phyloP scores from a whole-genome alignment of 2,888 invertebrate species.

The Parthenolecanium corni region DNA sequence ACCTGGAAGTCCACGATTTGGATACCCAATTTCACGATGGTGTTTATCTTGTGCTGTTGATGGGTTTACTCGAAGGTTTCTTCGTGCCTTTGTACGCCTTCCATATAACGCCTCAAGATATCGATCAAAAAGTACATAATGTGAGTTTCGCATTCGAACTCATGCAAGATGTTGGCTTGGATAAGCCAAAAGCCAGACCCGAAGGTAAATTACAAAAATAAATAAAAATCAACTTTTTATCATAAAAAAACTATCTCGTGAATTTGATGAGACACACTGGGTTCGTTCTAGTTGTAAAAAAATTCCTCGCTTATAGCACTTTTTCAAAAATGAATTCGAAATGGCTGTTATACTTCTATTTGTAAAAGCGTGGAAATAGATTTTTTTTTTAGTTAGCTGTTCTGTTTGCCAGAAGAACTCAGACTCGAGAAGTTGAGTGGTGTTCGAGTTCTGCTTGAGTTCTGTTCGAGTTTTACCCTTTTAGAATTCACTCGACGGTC shows the following conservation, averaged over 20 bases:
- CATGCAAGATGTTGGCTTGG: slow-evolving; percentile 92
- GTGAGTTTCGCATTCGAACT: slow-evolving; percentile 93
- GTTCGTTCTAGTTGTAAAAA: slow-evolving; percentile 25
- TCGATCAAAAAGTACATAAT: slow-evolving; percentile 90
- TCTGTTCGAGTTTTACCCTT: no score
- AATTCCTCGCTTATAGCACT: slow-evolving; percentile 19
- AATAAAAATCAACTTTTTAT: not conserved
- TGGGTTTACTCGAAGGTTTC: slow-evolving; percentile 94
- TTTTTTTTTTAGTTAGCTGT: no score
- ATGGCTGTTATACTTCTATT: no score
- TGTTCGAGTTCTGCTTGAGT: no score
- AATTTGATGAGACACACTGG: slow-evolving; percentile 5
- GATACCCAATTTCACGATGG: slow-evolving; percentile 96
- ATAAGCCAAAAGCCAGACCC: slow-evolving; percentile 86
- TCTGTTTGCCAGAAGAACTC: no score
- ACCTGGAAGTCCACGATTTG: slow-evolving; percentile 85
- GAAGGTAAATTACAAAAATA: slow-evolving; percentile 67
- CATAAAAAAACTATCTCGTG: no score
- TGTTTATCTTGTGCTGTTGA: slow-evolving; percentile 83
- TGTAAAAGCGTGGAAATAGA: no score
- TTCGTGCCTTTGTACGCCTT: slow-evolving; percentile 94
- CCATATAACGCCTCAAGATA: slow-evolving; percentile 80
- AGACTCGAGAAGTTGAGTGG: no score
- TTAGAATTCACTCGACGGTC: no score
- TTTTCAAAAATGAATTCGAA: no score